phyloP scores from a whole-genome alignment of 2,113 vertebrate genomes.

The Kryptolebias marmoratus region DNA sequence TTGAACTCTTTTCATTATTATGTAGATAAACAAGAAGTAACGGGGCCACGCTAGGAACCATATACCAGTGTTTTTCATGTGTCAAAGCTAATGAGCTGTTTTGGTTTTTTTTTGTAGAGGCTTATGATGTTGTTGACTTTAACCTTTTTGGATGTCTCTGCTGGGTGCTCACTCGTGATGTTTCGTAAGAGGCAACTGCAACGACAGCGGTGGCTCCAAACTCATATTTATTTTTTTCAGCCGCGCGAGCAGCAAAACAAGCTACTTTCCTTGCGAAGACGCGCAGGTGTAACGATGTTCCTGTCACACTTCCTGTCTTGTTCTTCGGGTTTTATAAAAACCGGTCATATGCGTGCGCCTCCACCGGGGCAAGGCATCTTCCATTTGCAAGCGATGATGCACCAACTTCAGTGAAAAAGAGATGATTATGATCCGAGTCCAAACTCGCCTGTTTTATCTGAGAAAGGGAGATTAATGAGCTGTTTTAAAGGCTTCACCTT shows the following conservation, averaged over 20 bases:
- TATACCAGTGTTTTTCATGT: background rate
- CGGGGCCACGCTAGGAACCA: background rate
- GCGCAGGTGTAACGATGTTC: too few species aligned
- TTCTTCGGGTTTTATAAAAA: too few species aligned
- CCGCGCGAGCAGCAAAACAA: background rate
- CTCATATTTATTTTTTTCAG: background rate
- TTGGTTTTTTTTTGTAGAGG: too few species aligned
- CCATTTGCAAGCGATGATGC: too few species aligned
- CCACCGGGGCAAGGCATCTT: background rate
- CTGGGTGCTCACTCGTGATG: background rate
- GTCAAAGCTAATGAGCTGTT: background rate
- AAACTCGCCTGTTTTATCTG: background rate
- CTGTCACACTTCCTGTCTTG: too few species aligned
- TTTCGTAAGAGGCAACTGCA: background rate
- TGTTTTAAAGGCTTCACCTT: background rate
- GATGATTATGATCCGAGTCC: background rate
- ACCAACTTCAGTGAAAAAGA: background rate
- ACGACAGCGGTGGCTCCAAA: background rate
- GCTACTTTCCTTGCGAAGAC: too few species aligned
- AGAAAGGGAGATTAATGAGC: background rate
- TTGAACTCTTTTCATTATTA: constrained; percentile 12
- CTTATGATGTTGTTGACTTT: background rate
- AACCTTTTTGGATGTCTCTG: background rate
- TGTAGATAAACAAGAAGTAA: constrained; percentile 22
- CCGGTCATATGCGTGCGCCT: too few species aligned